Percentiles rank a stretch among this genome's conserved stretches.
These are phyloP conservation scores for Nautilus pompilius DNA, from an alignment of 1,140 invertebrate genomes.

Conservation along the genomic window DNA sequence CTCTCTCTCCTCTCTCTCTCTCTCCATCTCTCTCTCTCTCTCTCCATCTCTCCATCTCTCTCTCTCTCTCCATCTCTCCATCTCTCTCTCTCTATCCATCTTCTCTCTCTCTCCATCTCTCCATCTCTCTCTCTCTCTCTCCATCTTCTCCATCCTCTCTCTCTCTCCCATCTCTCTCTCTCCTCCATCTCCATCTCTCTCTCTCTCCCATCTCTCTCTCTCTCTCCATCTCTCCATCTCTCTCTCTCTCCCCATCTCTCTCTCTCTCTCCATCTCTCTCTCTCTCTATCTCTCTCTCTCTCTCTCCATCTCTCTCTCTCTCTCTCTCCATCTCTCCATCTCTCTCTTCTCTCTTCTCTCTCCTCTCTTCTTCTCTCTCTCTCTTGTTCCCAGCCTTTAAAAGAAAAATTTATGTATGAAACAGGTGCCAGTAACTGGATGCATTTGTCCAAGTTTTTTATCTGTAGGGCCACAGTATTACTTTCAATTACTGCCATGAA, in stretches of 20 bases:
- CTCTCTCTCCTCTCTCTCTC: conserved; percentile 1
- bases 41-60: neutral
- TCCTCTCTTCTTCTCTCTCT: conserved; percentile 1
- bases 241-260: neutral
- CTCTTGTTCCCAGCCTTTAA: neutral
- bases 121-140: conserved; percentile 6
- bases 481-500: conserved; percentile 9
- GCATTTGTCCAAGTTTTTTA: neutral
- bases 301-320: neutral
- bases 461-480: conserved; percentile 1
- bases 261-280: neutral
- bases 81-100: conserved; percentile 4
- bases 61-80: conserved; percentile 6
- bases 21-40: neutral
- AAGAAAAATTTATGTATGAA: neutral
- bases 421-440: neutral
- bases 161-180: conserved; percentile 5
- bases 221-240: conserved; percentile 3
- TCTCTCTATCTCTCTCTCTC: conserved; percentile 6
- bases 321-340: neutral
- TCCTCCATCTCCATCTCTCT: neutral
- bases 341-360: neutral
- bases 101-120: conserved; percentile 7
- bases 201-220: neutral
- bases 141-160: conserved; percentile 3